These are phyloP conservation scores for Mythimna loreyi DNA, from an alignment of 2,888 invertebrate genomes.

Conservation along the genomic window DNA sequence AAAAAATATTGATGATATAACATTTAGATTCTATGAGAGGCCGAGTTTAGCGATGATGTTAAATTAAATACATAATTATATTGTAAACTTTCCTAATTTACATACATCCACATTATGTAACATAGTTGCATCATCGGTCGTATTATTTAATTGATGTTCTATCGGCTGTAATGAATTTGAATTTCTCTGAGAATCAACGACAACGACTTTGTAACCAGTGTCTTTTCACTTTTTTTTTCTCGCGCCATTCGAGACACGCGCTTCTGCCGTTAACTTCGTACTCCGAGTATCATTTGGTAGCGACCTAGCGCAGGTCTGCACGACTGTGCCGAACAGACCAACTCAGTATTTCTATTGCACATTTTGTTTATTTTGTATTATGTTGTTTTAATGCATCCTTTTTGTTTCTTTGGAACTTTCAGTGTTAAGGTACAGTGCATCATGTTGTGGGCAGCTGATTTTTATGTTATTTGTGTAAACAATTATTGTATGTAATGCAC, in stretches of 20 bases:
- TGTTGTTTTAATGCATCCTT: slow-evolving; percentile 81
- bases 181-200: slow-evolving; percentile 82
- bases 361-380: slow-evolving; percentile 74
- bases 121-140: slow-evolving; percentile 60
- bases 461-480: slow-evolving; percentile 85
- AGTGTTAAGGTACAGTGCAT: slow-evolving; percentile 88
- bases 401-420: slow-evolving; percentile 86
- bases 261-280: slow-evolving; percentile 74
- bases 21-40: slow-evolving; percentile 14
- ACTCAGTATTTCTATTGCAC: slow-evolving; percentile 69
- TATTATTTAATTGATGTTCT: slow-evolving; percentile 74
- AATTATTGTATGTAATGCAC: slow-evolving; percentile 86
- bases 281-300: slow-evolving; percentile 74
- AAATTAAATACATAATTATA: slow-evolving; percentile 31
- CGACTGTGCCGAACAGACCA: slow-evolving; percentile 64
- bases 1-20: slow-evolving; percentile 26
- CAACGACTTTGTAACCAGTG: slow-evolving; percentile 76
- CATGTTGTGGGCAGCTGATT: slow-evolving; percentile 85
- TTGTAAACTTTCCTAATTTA: slow-evolving; percentile 56
- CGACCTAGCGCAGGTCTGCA: slow-evolving; percentile 74
- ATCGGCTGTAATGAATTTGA: slow-evolving; percentile 78
- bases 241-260: slow-evolving; percentile 82
- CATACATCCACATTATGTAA: slow-evolving; percentile 51
- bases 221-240: slow-evolving; percentile 90
- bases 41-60: slow-evolving; percentile 13